Percentiles rank a stretch among this genome's conserved stretches.
These are phyloP conservation scores for Luperina testacea DNA, from an alignment of 2,888 invertebrate species.

Conservation along the genomic window DNA sequence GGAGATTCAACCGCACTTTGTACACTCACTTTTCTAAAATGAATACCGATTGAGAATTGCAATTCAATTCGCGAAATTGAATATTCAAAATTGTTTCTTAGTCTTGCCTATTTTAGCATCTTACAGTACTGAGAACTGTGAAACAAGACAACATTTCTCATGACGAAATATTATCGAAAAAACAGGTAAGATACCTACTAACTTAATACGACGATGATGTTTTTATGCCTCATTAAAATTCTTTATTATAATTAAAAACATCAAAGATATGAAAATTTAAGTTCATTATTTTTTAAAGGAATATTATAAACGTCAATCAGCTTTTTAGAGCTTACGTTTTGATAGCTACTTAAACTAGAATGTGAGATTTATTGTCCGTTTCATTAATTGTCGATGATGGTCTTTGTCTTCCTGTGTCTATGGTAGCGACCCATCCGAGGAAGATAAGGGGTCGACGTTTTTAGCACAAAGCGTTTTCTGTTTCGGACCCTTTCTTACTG, in stretches of 20 bases:
- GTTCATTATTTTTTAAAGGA: constrained; percentile 42
- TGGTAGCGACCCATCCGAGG: constrained; percentile 84
- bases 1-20: constrained; percentile 75
- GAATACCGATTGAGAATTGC: constrained; percentile 63
- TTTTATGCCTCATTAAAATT: constrained; percentile 51
- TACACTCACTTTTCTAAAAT: constrained; percentile 63
- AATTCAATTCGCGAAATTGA: constrained; percentile 55
- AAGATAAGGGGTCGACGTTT: constrained; percentile 89
- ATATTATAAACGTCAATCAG: constrained; percentile 53
- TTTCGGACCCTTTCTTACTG: constrained; percentile 86
- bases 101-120: constrained; percentile 41
- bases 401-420: constrained; percentile 79
- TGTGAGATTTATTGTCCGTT: constrained; percentile 46
- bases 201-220: constrained; percentile 26
- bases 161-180: constrained; percentile 23
- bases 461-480: constrained; percentile 89
- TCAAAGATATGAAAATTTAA: constrained; percentile 53
- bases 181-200: constrained; percentile 27
- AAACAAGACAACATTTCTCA: constrained; percentile 2
- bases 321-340: constrained; percentile 44
- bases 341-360: constrained; percentile 30
- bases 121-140: constrained; percentile 17
- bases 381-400: constrained; percentile 59
- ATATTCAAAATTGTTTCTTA: constrained; percentile 55
- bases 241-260: constrained; percentile 55